Base-by-base conservation (phyloP, 2,888 invertebrate species). In the Aplocera efformata region DNA sequence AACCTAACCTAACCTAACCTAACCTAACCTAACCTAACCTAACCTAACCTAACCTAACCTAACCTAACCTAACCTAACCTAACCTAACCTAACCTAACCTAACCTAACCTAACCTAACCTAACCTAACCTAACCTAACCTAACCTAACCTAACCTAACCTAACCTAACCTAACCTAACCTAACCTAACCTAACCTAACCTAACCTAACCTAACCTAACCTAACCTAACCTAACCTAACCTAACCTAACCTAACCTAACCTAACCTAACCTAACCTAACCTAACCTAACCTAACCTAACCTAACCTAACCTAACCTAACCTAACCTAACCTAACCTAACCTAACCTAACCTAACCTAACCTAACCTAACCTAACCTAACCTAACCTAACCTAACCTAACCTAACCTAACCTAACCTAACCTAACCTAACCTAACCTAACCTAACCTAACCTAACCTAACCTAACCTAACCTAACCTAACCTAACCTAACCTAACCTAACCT, bases 11-110 rank as follows among this genome's bases (percentile, higher is more conserved):
- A 37, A 42, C 36, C 37, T 32, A 42, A 42, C 42, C 42, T 42
- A 42, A 42, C 42, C 32, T 32, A 37, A 42, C 36, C 42, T 31
- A 37, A 30, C 31, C 42, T 42, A 42, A 47, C 42, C 42, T 47
- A 42, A 42, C 42, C 42, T 42, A 42, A 42, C 42, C 32, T 29
- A 37, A 42, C 36, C 42, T 32, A 42, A 36, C 42, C 36, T 36
- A 42, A 42, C 42, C 36, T 37, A 37, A 42, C 37, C 37, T 33
- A 41, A 41, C 50, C 41, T 30, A 34, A 41, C 33, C 28, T 28
- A 32, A 32, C 30, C 30, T 30, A 29, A 39, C 39, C 28, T 28
- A 32, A 39, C 32, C 35, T 29, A 36, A 36, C 36, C 29, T 29
- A 36, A 36, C 36, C 29, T 28, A 32, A 39, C 32, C 32, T 28